Evolutionary conservation across 2,888 invertebrate genomes (phyloP), one percentile per base, ranked within the genome.

Genomic region (Xestia c-nigrum): DNA sequence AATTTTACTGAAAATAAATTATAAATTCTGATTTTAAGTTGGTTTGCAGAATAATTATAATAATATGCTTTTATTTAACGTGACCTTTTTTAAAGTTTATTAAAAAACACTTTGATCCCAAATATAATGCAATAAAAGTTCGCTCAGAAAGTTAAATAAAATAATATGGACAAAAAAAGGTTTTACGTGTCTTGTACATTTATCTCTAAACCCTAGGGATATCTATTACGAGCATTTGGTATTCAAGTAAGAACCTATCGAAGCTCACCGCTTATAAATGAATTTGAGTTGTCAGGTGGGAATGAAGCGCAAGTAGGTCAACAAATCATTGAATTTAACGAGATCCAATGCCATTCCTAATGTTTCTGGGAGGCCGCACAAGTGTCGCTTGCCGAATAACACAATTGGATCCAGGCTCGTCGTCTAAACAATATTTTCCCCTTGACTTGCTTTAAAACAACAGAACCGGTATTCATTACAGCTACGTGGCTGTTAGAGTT

Each of bases 341-440:
- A 92, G 90, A 87, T 88, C 92, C 93, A 94, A 92, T 94, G 93
- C 90, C 94, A 91, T 92, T 92, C 91, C 92, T 92, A 93, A 93
- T 92, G 92, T 92, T 93, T 92, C 91, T 87, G 86, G 86, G 94
- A 96, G 92, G 94, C 95, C 95, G 85, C 89, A 94, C 90, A 95
- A 95, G 92, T 94, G 94, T 91, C 92, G 90, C 91, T 88, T 88
- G 85, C 91, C 92, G 91, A 94, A 94, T 93, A 94, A 85, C 91
- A 92, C 93, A 94, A 95, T 95, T 94, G 93, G 93, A 93, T 93
- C 88, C 90, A 87, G 88, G 81, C 88, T 89, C 81, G 88, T 88
- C 87, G 91, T 89, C 88, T 85, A 88, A 84, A 86, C 84, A 84
- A 85, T 87, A 87, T 89, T 88, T 90, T 88, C 77, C 77, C 85